Evolutionary conservation across 2,113 vertebrate genomes (phyloP).

Genomic region (Pantherophis guttatus): DNA sequence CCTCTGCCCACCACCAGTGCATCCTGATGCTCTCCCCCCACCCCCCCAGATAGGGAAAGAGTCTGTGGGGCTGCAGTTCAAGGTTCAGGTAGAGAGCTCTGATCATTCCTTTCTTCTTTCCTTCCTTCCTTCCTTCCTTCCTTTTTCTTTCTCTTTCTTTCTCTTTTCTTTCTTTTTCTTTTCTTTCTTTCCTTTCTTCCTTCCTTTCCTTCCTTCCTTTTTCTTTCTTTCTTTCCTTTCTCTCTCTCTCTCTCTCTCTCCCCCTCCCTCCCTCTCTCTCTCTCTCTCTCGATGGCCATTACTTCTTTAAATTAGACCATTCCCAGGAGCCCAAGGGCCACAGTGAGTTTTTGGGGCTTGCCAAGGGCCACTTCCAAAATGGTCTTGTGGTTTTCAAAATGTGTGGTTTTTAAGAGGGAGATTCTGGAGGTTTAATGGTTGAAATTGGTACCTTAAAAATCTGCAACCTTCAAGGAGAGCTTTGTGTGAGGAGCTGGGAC

Average conservation of each 20-base stretch:
- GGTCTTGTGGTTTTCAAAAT: no score
- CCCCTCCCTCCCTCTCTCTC: no score
- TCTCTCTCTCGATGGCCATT: not conserved
- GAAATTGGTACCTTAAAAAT: not conserved
- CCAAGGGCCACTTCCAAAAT: not conserved
- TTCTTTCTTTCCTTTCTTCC: accelerated
- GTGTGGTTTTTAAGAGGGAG: not conserved
- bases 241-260: accelerated
- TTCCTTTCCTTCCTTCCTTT: no score
- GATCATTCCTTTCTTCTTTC: not conserved
- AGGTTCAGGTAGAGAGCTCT: not conserved
- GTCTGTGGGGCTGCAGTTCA: not conserved
- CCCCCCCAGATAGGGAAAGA: not conserved
- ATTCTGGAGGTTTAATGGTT: not conserved
- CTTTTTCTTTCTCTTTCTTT: no score
- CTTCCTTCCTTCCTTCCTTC: no score
- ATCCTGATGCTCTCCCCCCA: not conserved
- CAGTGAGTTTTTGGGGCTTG: not conserved
- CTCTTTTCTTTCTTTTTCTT: no score
- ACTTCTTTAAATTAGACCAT: not conserved
- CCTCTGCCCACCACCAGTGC: not conserved
- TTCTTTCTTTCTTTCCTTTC: not conserved
- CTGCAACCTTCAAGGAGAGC: not conserved
- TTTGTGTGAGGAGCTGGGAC: not conserved
- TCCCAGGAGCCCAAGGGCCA: not conserved